Conservation (phyloP, 2,797 vertebrate species). For the Rhinophrynus dorsalis region DNA sequence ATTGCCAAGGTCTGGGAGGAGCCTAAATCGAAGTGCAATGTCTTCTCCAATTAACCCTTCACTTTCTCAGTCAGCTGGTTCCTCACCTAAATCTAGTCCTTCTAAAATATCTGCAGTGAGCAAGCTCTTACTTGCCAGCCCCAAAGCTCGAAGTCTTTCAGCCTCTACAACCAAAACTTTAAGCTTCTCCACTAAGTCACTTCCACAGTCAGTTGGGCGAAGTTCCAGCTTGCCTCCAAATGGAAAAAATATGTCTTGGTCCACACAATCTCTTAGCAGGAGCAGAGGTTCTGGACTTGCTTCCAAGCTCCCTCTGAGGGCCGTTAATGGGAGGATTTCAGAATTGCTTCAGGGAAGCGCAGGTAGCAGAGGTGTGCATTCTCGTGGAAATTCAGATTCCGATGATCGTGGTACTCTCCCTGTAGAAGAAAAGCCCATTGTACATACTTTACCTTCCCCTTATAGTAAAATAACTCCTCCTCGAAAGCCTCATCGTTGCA, state of each 20-base stretch:
- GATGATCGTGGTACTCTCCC: constrained; percentile 64
- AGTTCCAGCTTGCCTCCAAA: constrained; percentile 82
- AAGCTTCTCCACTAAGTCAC: constrained; percentile 81
- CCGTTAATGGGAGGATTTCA: constrained; percentile 85
- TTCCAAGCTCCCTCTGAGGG: constrained; percentile 81
- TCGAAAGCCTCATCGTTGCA: constrained; percentile 79
- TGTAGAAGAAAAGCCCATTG: constrained; percentile 72
- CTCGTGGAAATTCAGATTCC: constrained; percentile 62
- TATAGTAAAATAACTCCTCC: constrained; percentile 93
- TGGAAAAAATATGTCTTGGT: constrained; percentile 81
- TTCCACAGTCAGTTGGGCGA: constrained; percentile 81
- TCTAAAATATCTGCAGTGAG: constrained; percentile 86
- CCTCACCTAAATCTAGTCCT: constrained; percentile 72
- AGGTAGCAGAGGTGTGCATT: constrained; percentile 64
- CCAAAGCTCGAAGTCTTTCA: constrained; percentile 83
- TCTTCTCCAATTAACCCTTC: constrained; percentile 73
- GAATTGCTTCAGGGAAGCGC: constrained; percentile 81
- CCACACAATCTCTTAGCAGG: constrained; percentile 86
- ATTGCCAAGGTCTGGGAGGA: constrained; percentile 80
- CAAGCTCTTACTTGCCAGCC: constrained; percentile 85
- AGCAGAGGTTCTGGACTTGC: constrained; percentile 78
- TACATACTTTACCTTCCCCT: constrained; percentile 84
- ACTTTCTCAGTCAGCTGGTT: constrained; percentile 60
- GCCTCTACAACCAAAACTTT: constrained; percentile 83
- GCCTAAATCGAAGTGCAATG: constrained; percentile 73